Evolutionary conservation across 2,113 vertebrate genomes (phyloP).

Genomic region (Tringa solitaria): DNA sequence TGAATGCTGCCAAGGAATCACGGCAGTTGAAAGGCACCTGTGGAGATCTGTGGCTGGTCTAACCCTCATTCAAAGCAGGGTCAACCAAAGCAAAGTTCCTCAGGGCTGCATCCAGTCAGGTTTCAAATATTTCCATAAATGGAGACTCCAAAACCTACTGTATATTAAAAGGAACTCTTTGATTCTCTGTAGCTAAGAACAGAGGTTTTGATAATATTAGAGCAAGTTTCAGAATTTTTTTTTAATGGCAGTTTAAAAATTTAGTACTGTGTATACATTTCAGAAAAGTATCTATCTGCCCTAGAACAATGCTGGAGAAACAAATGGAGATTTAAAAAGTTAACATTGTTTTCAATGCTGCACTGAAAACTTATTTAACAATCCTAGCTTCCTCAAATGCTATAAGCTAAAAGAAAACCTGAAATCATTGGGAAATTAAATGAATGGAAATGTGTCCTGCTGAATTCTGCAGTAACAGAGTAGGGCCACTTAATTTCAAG

Average conservation of each 20-base stretch:
- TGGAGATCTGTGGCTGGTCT: not conserved
- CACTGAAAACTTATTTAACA: not conserved
- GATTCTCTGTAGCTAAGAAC: not conserved
- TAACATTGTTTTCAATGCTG: not conserved
- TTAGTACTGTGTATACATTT: not conserved
- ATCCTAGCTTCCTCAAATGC: not conserved
- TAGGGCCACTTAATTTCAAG: not conserved
- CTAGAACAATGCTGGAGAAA: not conserved
- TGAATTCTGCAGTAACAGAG: not conserved
- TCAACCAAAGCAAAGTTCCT: not conserved
- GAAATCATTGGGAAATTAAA: not conserved
- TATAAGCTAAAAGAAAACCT: not conserved
- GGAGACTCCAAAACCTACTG: not conserved
- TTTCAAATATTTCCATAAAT: not conserved
- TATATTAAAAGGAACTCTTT: not conserved
- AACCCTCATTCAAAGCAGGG: not conserved
- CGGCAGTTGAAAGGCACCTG: accelerated
- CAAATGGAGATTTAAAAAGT: not conserved
- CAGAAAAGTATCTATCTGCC: not conserved
- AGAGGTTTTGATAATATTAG: not conserved
- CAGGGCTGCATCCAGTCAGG: not conserved
- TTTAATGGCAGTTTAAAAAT: not conserved
- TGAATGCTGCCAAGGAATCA: not conserved
- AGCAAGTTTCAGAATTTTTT: not conserved
- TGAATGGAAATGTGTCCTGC: not conserved